Percentiles rank a stretch among this genome's conserved stretches.
phyloP scores from a whole-genome alignment of 2,888 invertebrate species.

The Strigamia maritima region DNA sequence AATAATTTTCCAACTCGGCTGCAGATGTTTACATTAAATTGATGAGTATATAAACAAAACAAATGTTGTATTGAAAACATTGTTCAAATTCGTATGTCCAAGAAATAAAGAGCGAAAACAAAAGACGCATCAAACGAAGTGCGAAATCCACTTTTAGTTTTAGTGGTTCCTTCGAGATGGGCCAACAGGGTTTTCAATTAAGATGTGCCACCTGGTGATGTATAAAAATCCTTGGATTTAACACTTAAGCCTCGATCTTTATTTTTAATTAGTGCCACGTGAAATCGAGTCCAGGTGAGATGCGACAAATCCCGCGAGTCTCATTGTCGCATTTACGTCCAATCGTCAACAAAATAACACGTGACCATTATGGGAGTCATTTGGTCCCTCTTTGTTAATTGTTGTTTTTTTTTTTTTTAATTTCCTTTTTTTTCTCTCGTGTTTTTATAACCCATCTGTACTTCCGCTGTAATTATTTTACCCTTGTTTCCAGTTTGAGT shows the following conservation, averaged over 20 bases:
- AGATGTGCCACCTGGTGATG: not conserved
- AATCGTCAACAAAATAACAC: slow-evolving; percentile 4
- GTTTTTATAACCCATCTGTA: not conserved
- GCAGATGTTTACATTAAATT: not conserved
- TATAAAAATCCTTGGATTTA: slow-evolving; percentile 1
- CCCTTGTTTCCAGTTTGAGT: not conserved
- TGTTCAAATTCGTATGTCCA: not conserved
- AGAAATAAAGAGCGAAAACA: not conserved
- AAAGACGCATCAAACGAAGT: not conserved
- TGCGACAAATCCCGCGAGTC: not conserved
- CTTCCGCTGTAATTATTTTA: slow-evolving; percentile 20
- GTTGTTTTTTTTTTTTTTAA: not conserved
- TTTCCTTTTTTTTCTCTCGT: not conserved
- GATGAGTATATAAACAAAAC: not conserved
- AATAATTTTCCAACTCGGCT: too few species aligned
- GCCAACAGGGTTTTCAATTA: not conserved
- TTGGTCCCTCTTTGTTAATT: not conserved
- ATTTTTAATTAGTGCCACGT: slow-evolving; percentile 10
- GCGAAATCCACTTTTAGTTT: not conserved
- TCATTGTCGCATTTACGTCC: not conserved
- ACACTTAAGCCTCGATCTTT: not conserved
- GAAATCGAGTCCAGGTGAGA: slow-evolving; percentile 1
- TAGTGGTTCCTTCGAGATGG: slow-evolving; percentile 5
- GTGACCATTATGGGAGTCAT: not conserved
- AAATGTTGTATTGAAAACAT: not conserved